Evolutionary conservation across 2,888 invertebrate species (phyloP), one percentile per base, ranked within the genome.

Genomic region (Toxonevra muliebris): DNA sequence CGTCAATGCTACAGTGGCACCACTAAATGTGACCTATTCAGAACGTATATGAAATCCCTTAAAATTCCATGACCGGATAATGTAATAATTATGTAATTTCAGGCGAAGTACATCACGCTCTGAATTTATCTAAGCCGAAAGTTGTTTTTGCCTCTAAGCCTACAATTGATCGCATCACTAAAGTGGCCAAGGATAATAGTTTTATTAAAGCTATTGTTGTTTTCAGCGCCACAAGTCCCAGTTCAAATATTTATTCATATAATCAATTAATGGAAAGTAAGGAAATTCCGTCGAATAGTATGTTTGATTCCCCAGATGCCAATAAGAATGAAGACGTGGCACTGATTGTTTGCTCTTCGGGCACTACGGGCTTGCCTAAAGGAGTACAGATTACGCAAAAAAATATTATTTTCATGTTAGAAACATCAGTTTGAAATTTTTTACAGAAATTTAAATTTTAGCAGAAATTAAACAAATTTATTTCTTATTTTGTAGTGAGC

Each of bases 301-400:
- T 80, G 0, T 84, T 89, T 60, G 80, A 83, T 64, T 84, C 87
- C 72, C 76, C 76, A 3, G 58, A 76, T 1, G 86, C 90, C 0
- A 87, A 90, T 77, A 87, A 88, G 7, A 78, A 81, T 1, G 87
- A 90, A n/a, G 89, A 90, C 77, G 86, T 89, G 1, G 85, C 89
- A 0, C 87, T 90, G 0, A 88, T 94, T 70, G 89, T 93, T 75
- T 93, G 90, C 79, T 93, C 93, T 0, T 92, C 93, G 1, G 93
- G 93, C n/a, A 93, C 93, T 0, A 91, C 91, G 0, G 94, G 94
- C 0, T 79, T 93, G 65, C 92, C 93, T 0, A 93, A 93, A 82
- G 93, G 92, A 40, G 93, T 93, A 0, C 89, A 90, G 87, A 84
- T 93, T 4, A 90, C 91, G 2, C 91, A 93, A 80, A 86, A 86